Conservation (phyloP, 2,888 invertebrate genomes). For the Ceratothoa steindachneri region DNA sequence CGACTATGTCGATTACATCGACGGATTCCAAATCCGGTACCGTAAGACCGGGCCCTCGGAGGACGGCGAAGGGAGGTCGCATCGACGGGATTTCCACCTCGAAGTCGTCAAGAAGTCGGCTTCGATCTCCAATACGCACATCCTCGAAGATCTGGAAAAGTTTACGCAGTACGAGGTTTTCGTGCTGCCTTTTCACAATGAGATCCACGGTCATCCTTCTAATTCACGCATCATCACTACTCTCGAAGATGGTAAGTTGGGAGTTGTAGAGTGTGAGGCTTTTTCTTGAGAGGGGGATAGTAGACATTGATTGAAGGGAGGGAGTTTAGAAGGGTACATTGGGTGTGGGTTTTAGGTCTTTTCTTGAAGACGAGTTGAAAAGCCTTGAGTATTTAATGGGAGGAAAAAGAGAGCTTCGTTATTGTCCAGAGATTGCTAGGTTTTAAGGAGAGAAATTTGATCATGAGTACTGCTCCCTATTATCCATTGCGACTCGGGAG, state of each 20-base stretch:
- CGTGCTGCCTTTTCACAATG: slow-evolving; percentile 81
- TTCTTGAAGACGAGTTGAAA: too few species aligned
- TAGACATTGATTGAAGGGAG: too few species aligned
- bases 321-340: too few species aligned
- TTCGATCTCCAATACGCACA: slow-evolving; percentile 68
- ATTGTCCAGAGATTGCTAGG: too few species aligned
- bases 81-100: slow-evolving; percentile 58
- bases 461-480: too few species aligned
- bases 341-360: too few species aligned
- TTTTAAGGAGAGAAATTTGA: too few species aligned
- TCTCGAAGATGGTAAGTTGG: slow-evolving; percentile 71
- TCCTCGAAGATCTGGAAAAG: slow-evolving; percentile 72
- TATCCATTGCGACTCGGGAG: too few species aligned
- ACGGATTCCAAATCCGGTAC: slow-evolving; percentile 68
- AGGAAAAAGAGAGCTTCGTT: too few species aligned
- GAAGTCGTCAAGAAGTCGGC: slow-evolving; percentile 63
- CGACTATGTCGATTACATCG: slow-evolving; percentile 60
- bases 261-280: not conserved
- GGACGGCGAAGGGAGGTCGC: slow-evolving; percentile 19
- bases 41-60: slow-evolving; percentile 61
- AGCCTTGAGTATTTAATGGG: too few species aligned
- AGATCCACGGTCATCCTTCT: slow-evolving; percentile 84
- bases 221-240: slow-evolving; percentile 81
- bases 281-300: too few species aligned
- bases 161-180: slow-evolving; percentile 88